Evolutionary conservation across 2,113 vertebrate genomes (phyloP).

Genomic region (Oncorhynchus clarkii): DNA sequence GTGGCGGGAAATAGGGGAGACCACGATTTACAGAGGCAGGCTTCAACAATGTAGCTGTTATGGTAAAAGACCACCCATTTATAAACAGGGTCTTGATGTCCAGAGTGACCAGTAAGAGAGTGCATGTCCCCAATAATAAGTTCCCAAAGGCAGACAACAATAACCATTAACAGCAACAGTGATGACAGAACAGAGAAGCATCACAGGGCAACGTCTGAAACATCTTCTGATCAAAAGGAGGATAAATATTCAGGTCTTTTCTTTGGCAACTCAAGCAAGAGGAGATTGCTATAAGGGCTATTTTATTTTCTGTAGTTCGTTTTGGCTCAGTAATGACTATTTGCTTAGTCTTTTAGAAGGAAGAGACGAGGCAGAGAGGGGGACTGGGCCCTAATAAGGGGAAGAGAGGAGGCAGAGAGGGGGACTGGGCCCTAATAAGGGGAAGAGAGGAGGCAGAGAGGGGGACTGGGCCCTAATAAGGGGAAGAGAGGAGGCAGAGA

Average conservation of each 20-base stretch:
- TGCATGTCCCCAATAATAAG: no score
- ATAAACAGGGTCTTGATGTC: constrained; percentile 19
- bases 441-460: constrained; percentile 13
- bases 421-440: no score
- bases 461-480: constrained; percentile 34
- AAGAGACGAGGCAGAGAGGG: constrained; percentile 12
- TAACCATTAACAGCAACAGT: constrained; percentile 2
- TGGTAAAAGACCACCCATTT: constrained; percentile 47
- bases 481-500: constrained; percentile 29
- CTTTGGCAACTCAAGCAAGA: constrained; percentile 70
- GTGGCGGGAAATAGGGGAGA: no score
- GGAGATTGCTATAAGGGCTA: constrained; percentile 73
- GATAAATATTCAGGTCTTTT: constrained; percentile 40
- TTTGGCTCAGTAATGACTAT: constrained; percentile 61
- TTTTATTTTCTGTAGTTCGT: constrained; percentile 35
- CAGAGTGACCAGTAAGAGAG: background rate
- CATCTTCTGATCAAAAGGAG: constrained; percentile 44
- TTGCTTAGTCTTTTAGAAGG: constrained; percentile 74
- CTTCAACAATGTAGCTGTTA: background rate
- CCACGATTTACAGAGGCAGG: no score
- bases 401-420: constrained; percentile 17
- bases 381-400: constrained; percentile 39
- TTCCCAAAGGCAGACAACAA: constrained; percentile 2
- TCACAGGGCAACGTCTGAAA: constrained; percentile 24
- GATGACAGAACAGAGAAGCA: constrained; percentile 1